Evolutionary conservation across 2,113 vertebrate species (phyloP), one percentile per base, ranked within the genome.

Genomic region (Hiodon alosoides): DNA sequence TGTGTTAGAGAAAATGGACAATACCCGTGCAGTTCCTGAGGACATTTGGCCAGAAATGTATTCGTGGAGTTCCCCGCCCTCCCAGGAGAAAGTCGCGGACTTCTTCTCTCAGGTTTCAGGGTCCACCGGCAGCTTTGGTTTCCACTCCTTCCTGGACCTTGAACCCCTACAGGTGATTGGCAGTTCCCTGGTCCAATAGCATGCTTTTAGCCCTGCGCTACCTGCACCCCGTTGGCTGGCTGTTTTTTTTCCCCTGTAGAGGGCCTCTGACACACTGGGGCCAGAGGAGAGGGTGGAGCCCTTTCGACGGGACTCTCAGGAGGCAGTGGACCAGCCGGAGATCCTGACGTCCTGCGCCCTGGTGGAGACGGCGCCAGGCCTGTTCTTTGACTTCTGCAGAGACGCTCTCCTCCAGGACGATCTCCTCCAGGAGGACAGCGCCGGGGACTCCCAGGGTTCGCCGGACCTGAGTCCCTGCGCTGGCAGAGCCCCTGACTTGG

Each of bases 241-340:
- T 62, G n/a, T 59, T 75, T 60, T 17, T 46, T 3, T 52, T 48
- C 75, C 46, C 68, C 58, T 57, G 55, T 55, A 86, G 82, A 69
- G 54, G 54, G 71, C 17, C n/a, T 51, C 48, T 55, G 80, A 81
- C 9, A 50, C 48, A 8, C 69, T 51, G 1, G 61, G 58, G 61
- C 51, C 61, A 60, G 76, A 80, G 52, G 65, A 83, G 46, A 17
- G 57, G 14, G 47, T 3, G 9, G 67, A 17, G 14, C 46, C 31
- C 69, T 76, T 65, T 46, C 16, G 14, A 59, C 50, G 57, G 62
- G 62, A 76, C n/a, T 55, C 60, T 59, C 76, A 79, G 46, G 72
- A 79, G 55, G 60, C 48, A 1, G 47, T 77, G 73, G 81, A 83
- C 59, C 80, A 83, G 69, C 83, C 81, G 1, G 83, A 85, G 62